Percentiles rank a stretch among this genome's conserved stretches.
Evolutionary conservation across 2,888 invertebrate species (phyloP).

Genomic region (Clusia tigrina): DNA sequence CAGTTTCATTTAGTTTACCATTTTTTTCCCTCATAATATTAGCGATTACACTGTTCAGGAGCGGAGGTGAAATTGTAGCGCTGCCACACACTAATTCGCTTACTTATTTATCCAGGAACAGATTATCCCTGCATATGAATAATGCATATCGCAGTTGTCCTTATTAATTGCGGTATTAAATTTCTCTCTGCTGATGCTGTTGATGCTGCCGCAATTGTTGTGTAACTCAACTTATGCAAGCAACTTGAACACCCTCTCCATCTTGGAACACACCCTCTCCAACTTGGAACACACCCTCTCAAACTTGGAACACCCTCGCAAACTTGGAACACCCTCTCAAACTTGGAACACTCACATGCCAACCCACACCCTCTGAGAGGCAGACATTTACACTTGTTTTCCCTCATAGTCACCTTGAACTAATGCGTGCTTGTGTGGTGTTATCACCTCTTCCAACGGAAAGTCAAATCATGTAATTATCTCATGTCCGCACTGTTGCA

Average conservation of each 20-base stretch:
- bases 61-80: no score
- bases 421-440: no score
- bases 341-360: no score
- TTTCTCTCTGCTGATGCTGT: constrained; percentile 37
- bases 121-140: not conserved
- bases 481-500: not conserved
- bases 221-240: no score
- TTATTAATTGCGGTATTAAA: constrained; percentile 57
- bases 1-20: no score
- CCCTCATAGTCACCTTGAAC: not conserved
- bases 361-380: constrained; percentile 2
- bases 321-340: no score
- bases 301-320: no score
- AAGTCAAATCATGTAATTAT: constrained; percentile 5
- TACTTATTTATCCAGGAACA: not conserved
- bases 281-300: no score
- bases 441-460: not conserved
- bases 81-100: constrained; percentile 17
- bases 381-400: not conserved
- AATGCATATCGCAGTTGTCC: constrained; percentile 7
- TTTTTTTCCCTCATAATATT: no score
- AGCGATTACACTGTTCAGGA: no score
- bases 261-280: no score
- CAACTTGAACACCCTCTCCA: no score
- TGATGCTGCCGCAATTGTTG: not conserved